phyloP scores from a whole-genome alignment of 2,888 invertebrate genomes.

The Drosophila suboccidentalis region DNA sequence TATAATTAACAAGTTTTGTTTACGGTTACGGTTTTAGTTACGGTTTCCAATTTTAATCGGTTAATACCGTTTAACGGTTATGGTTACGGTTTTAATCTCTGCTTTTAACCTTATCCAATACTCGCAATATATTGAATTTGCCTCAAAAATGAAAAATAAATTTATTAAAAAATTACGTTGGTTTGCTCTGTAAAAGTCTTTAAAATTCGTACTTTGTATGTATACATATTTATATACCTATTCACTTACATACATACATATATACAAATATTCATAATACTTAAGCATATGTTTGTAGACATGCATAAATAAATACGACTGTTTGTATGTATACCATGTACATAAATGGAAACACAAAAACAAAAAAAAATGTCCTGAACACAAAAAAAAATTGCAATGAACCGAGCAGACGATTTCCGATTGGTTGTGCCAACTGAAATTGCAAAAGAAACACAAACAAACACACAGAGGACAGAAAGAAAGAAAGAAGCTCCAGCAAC shows the following conservation, averaged over 20 bases:
- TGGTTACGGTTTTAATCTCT: too few relatives aligned
- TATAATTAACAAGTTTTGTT: too few relatives aligned
- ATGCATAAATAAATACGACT: constrained; percentile 14
- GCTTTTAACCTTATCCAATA: not conserved
- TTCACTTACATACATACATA: not conserved
- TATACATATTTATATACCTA: not conserved
- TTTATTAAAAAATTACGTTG: not conserved
- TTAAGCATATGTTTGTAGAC: constrained; percentile 2
- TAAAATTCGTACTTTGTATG: not conserved
- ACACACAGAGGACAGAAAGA: constrained; percentile 7
- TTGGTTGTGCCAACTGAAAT: constrained; percentile 78
- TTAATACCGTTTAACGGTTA: too few relatives aligned
- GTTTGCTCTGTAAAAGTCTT: not conserved
- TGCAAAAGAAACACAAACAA: constrained; percentile 57
- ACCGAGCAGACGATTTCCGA: constrained; percentile 74
- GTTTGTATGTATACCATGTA: not conserved
- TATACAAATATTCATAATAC: not conserved
- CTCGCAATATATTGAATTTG: not conserved
- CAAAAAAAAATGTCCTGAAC: constrained; percentile 15
- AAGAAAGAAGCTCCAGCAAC: constrained; percentile 31
- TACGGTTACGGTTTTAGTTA: too few relatives aligned
- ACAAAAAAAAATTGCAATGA: constrained; percentile 39
- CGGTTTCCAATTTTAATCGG: too few relatives aligned
- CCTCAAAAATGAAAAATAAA: not conserved
- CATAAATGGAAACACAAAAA: constrained; percentile 7